Evolutionary conservation across 1,140 invertebrate species (phyloP).

Genomic region (Nilaparvata lugens): DNA sequence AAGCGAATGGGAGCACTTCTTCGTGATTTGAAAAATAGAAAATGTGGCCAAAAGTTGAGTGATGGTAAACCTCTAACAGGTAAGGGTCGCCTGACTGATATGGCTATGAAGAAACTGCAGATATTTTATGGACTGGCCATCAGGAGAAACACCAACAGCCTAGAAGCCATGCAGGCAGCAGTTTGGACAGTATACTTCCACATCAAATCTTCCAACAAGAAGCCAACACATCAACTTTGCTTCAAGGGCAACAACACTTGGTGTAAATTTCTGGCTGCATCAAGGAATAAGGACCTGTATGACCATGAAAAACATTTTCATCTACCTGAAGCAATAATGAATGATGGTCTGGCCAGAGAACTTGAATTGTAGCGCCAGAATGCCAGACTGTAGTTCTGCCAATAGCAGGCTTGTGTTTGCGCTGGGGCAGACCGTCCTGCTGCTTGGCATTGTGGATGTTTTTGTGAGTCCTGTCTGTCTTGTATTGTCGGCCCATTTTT

Average conservation of each 20-base stretch:
- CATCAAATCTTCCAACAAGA: slow-evolving; percentile 9
- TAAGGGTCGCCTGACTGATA: slow-evolving; percentile 20
- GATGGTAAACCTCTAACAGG: slow-evolving; percentile 18
- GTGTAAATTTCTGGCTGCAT: slow-evolving; percentile 29
- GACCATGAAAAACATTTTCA: slow-evolving; percentile 5
- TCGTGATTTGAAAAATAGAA: background rate
- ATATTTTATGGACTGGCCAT: slow-evolving; percentile 10
- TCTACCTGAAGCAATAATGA: slow-evolving; percentile 12
- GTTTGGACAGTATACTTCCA: slow-evolving; percentile 14
- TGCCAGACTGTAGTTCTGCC: too few relatives aligned
- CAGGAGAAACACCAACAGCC: slow-evolving; percentile 6
- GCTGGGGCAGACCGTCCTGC: too few relatives aligned
- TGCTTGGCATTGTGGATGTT: too few relatives aligned
- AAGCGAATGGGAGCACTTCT: slow-evolving; percentile 26
- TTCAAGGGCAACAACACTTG: slow-evolving; percentile 26
- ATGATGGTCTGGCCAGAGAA: too few relatives aligned
- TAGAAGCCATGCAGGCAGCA: slow-evolving; percentile 13
- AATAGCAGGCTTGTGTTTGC: too few relatives aligned
- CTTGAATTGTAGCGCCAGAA: too few relatives aligned
- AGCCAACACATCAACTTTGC: slow-evolving; percentile 22
- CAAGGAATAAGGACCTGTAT: slow-evolving; percentile 4
- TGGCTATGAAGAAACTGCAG: slow-evolving; percentile 7
- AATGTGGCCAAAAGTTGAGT: background rate
- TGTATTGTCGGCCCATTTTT: too few relatives aligned
- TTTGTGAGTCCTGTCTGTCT: too few relatives aligned